Percentiles rank a stretch among this genome's conserved stretches.
Evolutionary conservation across 64 coral and sea anemone species (phyloP).

Genomic region (Trachythela sp.): DNA sequence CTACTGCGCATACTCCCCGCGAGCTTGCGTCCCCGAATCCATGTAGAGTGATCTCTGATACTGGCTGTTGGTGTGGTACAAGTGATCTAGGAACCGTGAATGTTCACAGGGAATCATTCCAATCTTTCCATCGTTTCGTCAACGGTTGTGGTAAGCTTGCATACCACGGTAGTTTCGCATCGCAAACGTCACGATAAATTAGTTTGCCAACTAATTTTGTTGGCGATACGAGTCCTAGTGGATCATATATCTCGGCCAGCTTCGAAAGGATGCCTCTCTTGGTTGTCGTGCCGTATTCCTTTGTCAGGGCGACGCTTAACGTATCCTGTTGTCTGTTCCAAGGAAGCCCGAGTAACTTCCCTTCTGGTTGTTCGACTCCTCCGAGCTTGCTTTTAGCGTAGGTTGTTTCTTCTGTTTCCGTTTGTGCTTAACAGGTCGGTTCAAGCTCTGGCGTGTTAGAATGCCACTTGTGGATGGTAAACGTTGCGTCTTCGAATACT

Average conservation of each 20-base stretch:
- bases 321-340: slow-evolving; percentile 51
- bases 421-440: neutral
- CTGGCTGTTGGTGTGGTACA: slow-evolving; percentile 8
- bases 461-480: slow-evolving; percentile 52
- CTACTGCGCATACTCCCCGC: slow-evolving; percentile 23
- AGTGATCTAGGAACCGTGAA: slow-evolving; percentile 26
- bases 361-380: too few species aligned
- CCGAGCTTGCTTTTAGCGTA: slow-evolving; percentile 49
- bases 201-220: slow-evolving; percentile 32
- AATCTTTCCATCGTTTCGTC: slow-evolving; percentile 42
- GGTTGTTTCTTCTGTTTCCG: slow-evolving; percentile 33
- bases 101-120: slow-evolving; percentile 5
- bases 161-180: slow-evolving; percentile 43
- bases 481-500: slow-evolving; percentile 48
- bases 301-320: slow-evolving; percentile 17
- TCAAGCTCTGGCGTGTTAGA: slow-evolving; percentile 54
- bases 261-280: slow-evolving; percentile 47
- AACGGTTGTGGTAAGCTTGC: neutral
- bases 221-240: slow-evolving; percentile 27
- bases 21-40: slow-evolving; percentile 38
- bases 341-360: slow-evolving; percentile 39
- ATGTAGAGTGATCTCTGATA: slow-evolving; percentile 15
- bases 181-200: slow-evolving; percentile 50
- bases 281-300: slow-evolving; percentile 4
- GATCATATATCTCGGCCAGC: neutral